phyloP scores from a whole-genome alignment of 2,113 vertebrate genomes.

The Malurus alboscapulatus region DNA sequence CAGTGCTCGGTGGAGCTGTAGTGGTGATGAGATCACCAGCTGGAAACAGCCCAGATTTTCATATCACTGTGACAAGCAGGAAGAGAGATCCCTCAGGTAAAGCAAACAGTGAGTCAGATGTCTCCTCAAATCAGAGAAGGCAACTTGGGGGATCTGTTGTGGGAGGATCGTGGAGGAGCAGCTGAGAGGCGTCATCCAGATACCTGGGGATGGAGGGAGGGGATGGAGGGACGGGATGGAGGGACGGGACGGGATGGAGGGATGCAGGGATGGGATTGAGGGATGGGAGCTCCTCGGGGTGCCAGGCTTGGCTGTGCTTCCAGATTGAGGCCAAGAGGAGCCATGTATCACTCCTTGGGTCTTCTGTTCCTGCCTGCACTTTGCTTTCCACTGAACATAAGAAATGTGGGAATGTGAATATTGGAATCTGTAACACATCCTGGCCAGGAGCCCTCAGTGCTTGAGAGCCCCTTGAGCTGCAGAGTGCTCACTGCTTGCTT shows the following conservation, averaged over 20 bases:
- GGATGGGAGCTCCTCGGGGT: neutral
- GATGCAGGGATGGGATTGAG: neutral
- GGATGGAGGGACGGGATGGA: neutral
- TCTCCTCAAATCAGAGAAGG: conserved; percentile 7
- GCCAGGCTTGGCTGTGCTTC: neutral
- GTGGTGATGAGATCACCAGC: neutral
- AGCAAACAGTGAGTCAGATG: conserved; percentile 23
- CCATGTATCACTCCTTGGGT: rapidly evolving
- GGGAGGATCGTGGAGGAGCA: neutral
- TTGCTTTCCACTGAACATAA: neutral
- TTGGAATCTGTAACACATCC: neutral
- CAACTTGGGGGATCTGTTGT: neutral
- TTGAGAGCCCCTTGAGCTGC: neutral
- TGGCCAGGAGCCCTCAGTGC: neutral
- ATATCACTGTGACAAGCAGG: neutral
- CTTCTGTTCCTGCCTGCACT: neutral
- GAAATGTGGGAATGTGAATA: neutral
- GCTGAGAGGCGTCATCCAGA: neutral
- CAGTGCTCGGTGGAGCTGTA: neutral
- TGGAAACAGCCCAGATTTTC: conserved; percentile 9
- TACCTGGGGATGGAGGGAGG: neutral
- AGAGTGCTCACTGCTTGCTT: neutral
- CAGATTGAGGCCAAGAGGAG: neutral
- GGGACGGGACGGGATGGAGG: too few species aligned
- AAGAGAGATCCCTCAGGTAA: conserved; percentile 22